A percentile compares a stretch with the other conserved stretches of the same genome.
phyloP scores from a whole-genome alignment of 2,113 vertebrate species.

The Patagioenas fasciata region DNA sequence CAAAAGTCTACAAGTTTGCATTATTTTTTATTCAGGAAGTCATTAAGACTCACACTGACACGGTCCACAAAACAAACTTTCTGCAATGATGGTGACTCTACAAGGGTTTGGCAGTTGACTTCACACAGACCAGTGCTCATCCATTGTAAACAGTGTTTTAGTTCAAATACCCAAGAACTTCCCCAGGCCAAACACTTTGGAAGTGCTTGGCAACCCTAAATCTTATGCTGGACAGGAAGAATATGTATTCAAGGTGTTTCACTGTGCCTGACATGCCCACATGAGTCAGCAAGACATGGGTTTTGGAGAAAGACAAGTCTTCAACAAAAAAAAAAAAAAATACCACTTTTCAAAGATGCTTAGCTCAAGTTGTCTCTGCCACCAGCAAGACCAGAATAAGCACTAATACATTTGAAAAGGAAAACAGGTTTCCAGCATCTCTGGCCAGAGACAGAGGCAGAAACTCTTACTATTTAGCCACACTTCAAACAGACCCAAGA shows the following conservation, averaged over 20 bases:
- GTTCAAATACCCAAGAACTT: neutral
- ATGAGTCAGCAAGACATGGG: neutral
- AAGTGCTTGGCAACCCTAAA: neutral
- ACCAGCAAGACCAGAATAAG: neutral
- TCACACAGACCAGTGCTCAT: neutral
- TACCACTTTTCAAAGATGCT: neutral
- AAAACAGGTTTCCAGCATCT: neutral
- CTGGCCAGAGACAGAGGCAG: neutral
- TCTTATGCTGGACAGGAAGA: neutral
- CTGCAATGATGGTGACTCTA: neutral
- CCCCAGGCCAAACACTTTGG: neutral
- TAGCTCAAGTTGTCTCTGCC: neutral
- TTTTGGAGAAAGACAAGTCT: neutral
- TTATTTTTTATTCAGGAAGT: neutral
- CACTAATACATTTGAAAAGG: neutral
- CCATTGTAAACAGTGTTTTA: neutral
- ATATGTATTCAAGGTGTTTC: neutral
- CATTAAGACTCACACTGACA: neutral
- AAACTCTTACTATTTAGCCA: neutral
- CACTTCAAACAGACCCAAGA: neutral
- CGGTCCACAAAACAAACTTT: neutral
- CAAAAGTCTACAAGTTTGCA: neutral
- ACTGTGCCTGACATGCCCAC: neutral
- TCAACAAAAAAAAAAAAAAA: neutral
- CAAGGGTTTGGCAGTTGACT: neutral